Evolutionary conservation across 2,113 vertebrate genomes (phyloP), one percentile per base, ranked within the genome.

Genomic region (Zosterops hypoxanthus): DNA sequence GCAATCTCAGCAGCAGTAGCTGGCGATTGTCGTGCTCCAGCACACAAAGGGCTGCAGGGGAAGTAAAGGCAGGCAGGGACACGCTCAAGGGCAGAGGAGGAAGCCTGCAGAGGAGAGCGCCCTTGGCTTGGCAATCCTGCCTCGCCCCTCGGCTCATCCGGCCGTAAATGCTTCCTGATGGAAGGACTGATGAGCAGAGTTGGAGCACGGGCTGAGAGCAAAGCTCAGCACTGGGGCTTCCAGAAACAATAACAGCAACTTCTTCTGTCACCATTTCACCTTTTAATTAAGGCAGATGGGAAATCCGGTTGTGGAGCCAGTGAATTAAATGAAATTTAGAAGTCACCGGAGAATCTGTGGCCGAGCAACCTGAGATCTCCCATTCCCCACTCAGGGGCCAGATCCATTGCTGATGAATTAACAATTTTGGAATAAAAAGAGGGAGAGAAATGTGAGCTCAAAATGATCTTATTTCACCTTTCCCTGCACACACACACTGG

Each of bases 381-480:
- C 3, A 1, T 57, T 82, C 24, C 53, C 55, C 29, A 19, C 0
- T 0, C 25, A 56, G 71, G 53, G 28, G 44, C 46, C 0, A 0
- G 64, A 49, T 63, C 41, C 49, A 36, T 55, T 57, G 50, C 12
- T 16, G 60, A 20, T 29, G 33, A 56, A 65, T 56, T 64, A 41
- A 57, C 49, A 73, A 12, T 11, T 61, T 75, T 61, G 89, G 47
- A 66, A 82, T 70, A 34, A 71, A 56, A 61, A 53, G 56, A 65
- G 23, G 29, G 65, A 65, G 78, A 85, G 82, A 71, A 90, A 71
- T 0, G 2, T 31, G 65, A 75, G 26, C 39, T n/a, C 33, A 57
- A 21, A 70, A n/a, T 22, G 20, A 24, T 66, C 68, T 82, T 15
- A 22, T 55, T 88, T 88, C 70, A 44, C 34, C 20, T 83, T 41